phyloP scores from a whole-genome alignment of 2,888 invertebrate species.

The Nomada fabriciana region DNA sequence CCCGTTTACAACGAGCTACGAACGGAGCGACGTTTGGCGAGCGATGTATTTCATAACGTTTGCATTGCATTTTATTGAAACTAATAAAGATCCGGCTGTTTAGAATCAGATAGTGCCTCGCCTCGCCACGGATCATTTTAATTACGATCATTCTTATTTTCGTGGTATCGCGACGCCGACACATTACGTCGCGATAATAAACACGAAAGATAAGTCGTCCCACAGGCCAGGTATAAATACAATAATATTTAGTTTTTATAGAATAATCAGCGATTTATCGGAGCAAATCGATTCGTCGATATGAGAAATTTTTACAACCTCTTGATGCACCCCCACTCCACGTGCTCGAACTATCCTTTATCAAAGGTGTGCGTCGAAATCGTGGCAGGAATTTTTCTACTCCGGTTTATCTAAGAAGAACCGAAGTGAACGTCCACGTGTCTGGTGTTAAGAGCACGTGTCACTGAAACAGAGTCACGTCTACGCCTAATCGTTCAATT shows the following conservation, averaged over 20 bases:
- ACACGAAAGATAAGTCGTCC: conserved; percentile 52
- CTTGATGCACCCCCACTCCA: background rate
- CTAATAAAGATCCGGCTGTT: conserved; percentile 56
- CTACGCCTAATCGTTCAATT: background rate
- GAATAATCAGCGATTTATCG: conserved; percentile 50
- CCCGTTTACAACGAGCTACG: background rate
- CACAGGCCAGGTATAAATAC: conserved; percentile 44
- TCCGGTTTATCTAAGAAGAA: conserved; percentile 18
- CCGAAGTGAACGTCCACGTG: conserved; percentile 41
- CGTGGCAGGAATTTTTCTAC: conserved; percentile 30
- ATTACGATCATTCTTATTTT: conserved; percentile 57
- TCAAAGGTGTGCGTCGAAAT: conserved; percentile 27
- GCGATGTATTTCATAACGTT: conserved; percentile 10
- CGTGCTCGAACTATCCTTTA: conserved; percentile 19
- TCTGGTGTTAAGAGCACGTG: conserved; percentile 12
- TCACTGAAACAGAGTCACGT: background rate
- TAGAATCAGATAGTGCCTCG: conserved; percentile 53
- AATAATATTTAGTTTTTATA: conserved; percentile 63
- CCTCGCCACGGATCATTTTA: conserved; percentile 49
- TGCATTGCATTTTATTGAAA: conserved; percentile 53
- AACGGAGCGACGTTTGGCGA: conserved; percentile 19
- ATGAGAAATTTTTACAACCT: conserved; percentile 1
- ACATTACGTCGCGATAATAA: conserved; percentile 54
- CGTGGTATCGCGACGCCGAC: conserved; percentile 39
- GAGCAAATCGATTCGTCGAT: conserved; percentile 11